phyloP scores from a whole-genome alignment of 2,888 invertebrate species.

The Pristionchus mayeri region DNA sequence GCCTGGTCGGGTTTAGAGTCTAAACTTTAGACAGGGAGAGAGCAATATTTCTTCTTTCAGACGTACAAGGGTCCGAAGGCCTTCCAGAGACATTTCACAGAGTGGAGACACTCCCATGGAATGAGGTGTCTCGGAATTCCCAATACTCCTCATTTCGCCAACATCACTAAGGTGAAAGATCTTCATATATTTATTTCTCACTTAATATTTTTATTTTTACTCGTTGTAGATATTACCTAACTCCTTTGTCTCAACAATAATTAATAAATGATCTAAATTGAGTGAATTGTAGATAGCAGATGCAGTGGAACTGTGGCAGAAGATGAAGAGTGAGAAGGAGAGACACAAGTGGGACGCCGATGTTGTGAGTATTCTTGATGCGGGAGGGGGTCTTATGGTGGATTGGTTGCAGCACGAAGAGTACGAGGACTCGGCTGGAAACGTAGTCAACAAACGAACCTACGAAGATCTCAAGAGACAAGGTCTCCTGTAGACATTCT shows the following conservation, averaged over 20 bases:
- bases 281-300: constrained; percentile 64
- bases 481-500: constrained; percentile 85
- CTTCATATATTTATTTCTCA: background rate
- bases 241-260: background rate
- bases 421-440: constrained; percentile 97
- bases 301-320: constrained; percentile 90
- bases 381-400: too few relatives aligned
- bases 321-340: constrained; percentile 94
- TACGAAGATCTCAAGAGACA: constrained; percentile 98
- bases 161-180: constrained; percentile 86
- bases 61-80: constrained; percentile 97
- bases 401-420: constrained; percentile 85
- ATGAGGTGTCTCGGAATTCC: constrained; percentile 99
- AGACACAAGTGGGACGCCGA: constrained; percentile 77
- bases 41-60: constrained; percentile 4
- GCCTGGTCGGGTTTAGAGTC: background rate
- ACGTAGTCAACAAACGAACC: constrained; percentile 98
- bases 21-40: too few relatives aligned
- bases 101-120: constrained; percentile 86
- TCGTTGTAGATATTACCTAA: constrained; percentile 76
- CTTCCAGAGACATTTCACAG: constrained; percentile 98
- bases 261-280: constrained; percentile 81
- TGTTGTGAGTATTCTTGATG: background rate
- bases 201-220: constrained; percentile 87
- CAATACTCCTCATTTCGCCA: constrained; percentile 99